Evolutionary conservation across 2,113 vertebrate species (phyloP).

Genomic region (Tragelaphus imberbis): DNA sequence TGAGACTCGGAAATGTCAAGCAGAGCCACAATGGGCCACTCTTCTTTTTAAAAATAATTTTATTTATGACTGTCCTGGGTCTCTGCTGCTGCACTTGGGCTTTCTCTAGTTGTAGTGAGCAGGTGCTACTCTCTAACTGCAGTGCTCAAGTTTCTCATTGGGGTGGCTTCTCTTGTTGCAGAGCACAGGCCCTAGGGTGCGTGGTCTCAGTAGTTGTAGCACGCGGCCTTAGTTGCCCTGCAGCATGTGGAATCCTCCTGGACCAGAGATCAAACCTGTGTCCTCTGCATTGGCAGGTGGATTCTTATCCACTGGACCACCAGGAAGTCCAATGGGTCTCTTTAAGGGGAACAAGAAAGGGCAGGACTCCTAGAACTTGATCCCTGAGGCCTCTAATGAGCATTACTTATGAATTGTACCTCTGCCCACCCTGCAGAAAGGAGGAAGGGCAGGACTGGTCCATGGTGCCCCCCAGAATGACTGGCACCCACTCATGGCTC

Average conservation of each 20-base stretch:
- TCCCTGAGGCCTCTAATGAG: background rate
- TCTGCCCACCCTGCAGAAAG: background rate
- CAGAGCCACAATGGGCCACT: background rate
- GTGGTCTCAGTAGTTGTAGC: background rate
- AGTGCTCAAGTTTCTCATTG: fast-evolving
- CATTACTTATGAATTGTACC: background rate
- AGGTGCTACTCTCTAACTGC: fast-evolving
- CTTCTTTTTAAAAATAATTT: background rate
- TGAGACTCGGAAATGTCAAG: background rate
- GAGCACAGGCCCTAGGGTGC: background rate
- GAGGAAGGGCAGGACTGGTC: background rate
- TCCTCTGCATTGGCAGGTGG: background rate
- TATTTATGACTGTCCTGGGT: background rate
- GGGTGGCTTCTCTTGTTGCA: background rate
- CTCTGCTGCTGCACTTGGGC: fast-evolving
- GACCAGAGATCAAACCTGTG: background rate
- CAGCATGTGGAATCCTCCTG: background rate
- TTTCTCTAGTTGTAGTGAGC: background rate
- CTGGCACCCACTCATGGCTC: background rate
- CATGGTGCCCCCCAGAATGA: background rate
- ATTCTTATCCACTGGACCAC: background rate
- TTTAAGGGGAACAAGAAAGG: background rate
- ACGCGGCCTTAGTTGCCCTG: background rate
- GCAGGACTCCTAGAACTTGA: background rate
- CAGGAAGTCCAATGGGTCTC: background rate